A percentile compares a stretch with the other conserved stretches of the same genome.
phyloP scores from a whole-genome alignment of 2,113 vertebrate genomes.

The Chloropsis cyanopogon region DNA sequence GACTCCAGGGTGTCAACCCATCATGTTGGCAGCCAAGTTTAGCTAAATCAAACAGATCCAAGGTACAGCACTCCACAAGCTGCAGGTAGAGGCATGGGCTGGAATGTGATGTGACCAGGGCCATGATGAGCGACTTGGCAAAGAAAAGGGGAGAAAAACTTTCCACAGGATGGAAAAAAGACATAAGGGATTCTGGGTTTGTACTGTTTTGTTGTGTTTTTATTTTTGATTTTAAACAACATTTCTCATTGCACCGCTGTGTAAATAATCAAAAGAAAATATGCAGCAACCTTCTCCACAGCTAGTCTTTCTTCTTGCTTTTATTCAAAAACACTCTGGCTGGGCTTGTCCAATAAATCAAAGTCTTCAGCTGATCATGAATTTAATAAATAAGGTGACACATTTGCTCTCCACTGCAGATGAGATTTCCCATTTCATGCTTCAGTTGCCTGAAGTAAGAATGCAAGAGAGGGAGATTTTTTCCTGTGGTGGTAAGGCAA shows the following conservation, averaged over 20 bases:
- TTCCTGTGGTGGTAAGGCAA: slow-evolving; percentile 21
- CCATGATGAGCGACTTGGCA: neutral
- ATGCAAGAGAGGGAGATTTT: neutral
- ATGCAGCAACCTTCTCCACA: neutral
- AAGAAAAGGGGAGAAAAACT: neutral
- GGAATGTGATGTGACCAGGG: neutral
- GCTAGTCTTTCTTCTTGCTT: neutral
- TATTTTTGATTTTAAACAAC: neutral
- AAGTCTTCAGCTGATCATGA: neutral
- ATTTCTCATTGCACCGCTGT: neutral
- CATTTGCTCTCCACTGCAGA: slow-evolving; percentile 41
- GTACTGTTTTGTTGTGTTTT: neutral
- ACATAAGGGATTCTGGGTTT: neutral
- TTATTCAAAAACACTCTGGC: neutral
- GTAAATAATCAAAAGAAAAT: neutral
- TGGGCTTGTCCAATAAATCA: neutral
- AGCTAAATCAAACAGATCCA: neutral
- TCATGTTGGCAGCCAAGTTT: neutral
- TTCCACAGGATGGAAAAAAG: neutral
- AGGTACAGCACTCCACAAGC: neutral
- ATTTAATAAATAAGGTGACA: slow-evolving; percentile 67
- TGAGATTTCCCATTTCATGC: slow-evolving; percentile 74
- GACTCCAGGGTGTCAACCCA: neutral
- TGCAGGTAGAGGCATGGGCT: neutral
- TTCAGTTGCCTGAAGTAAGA: slow-evolving; percentile 60